These are phyloP conservation scores for Cheilosia soror DNA, from an alignment of 2,888 invertebrate species.

Conservation along the genomic window DNA sequence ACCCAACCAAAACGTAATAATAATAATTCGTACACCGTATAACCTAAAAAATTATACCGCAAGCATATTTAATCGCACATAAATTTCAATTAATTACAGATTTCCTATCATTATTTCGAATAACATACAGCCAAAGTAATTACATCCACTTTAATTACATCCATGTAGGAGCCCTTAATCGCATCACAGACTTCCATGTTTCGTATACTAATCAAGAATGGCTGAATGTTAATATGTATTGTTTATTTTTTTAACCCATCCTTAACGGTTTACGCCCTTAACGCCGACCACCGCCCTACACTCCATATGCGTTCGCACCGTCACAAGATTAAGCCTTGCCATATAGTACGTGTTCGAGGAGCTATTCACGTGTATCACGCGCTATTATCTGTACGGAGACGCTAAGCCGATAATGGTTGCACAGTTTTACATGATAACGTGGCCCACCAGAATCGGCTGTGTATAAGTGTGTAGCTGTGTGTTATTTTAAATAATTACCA, in stretches of 20 bases:
- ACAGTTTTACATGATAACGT: conserved; percentile 47
- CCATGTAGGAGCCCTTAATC: conserved; percentile 34
- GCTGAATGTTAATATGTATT: conserved; percentile 34
- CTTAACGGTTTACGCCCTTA: not conserved
- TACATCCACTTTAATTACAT: conserved; percentile 50
- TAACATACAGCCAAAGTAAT: conserved; percentile 46
- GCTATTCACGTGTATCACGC: conserved; percentile 25
- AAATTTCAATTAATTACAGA: conserved; percentile 59
- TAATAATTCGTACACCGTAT: not conserved
- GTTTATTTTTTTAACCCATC: not conserved
- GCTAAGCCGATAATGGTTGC: conserved; percentile 68
- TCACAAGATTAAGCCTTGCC: conserved; percentile 39
- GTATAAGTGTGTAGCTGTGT: not conserved
- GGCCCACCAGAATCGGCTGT: not conserved
- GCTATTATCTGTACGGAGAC: conserved; percentile 46
- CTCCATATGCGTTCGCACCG: not conserved
- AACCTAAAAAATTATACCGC: conserved; percentile 29
- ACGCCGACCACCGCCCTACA: not conserved
- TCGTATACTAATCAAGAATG: conserved; percentile 30
- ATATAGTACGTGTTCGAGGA: conserved; percentile 15
- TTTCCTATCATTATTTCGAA: conserved; percentile 44
- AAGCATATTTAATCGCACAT: conserved; percentile 47
- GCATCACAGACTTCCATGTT: conserved; percentile 38
- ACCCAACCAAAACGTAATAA: not conserved
- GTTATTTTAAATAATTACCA: conserved; percentile 66